These are phyloP conservation scores for Helarctos malayanus DNA, from an alignment of 2,797 vertebrate species.

Conservation along the genomic window DNA sequence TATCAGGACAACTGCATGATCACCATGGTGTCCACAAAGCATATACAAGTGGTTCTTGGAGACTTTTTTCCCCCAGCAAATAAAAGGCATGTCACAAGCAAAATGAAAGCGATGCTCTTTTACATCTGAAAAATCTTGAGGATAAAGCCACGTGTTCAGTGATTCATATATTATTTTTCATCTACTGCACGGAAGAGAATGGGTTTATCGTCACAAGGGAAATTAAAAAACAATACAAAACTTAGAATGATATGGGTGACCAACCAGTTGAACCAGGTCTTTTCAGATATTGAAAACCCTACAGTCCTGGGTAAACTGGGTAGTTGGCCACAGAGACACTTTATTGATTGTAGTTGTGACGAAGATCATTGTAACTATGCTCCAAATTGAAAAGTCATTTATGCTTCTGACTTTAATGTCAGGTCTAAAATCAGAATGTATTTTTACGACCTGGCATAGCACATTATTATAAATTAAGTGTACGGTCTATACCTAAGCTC, in stretches of 20 bases:
- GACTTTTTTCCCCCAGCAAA: background rate
- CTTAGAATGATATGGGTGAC: background rate
- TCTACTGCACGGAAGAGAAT: background rate
- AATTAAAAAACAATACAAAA: background rate
- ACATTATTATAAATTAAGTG: background rate
- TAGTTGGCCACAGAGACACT: background rate
- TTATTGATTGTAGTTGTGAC: background rate
- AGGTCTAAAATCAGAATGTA: conserved; percentile 9
- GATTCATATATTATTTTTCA: conserved; percentile 24
- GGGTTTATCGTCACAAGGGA: background rate
- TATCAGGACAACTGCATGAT: background rate
- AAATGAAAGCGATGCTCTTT: background rate
- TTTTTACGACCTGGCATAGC: background rate
- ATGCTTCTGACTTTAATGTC: background rate
- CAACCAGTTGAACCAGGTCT: background rate
- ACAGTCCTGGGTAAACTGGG: background rate
- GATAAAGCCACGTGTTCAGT: background rate
- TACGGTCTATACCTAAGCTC: background rate
- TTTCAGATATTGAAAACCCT: background rate
- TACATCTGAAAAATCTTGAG: conserved; percentile 29
- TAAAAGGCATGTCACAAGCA: background rate
- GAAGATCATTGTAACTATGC: background rate
- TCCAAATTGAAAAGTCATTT: conserved; percentile 34
- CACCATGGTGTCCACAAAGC: background rate
- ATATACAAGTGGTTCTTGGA: background rate